Evolutionary conservation across 1,140 invertebrate genomes (phyloP), one percentile per base, ranked within the genome.

Genomic region (Sarcophaga peregrina): DNA sequence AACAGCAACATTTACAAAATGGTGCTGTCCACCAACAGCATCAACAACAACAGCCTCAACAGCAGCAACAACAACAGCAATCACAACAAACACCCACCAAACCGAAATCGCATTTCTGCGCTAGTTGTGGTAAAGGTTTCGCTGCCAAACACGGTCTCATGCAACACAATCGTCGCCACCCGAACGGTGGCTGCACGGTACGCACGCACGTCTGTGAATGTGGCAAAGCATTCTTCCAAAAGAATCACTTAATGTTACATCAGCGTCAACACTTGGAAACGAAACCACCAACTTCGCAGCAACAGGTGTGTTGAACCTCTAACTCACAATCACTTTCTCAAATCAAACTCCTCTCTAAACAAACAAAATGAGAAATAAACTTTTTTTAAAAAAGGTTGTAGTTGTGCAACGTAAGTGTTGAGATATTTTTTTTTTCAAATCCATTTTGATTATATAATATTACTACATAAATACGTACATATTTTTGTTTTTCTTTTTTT

Each of bases 201-300:
- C 93, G 95, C 90, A 96, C 94, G 83, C 96, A 94, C 88, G 94
- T 95, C 10, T 96, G 96, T 86, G 95, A 95, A 85, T 97, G 96
- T 87, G 95, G 95, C 72, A 97, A 96, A 89, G 95, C 95, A 17
- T 97, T 97, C 93, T 96, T 95, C 91, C 95, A 96, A 89, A 96
- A 96, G 90, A 96, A 96, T 90, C 95, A 96, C 87, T 89, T 96
- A 81, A 92, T 95, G 87, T 90, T 96, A 46, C 96, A 97, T 90
- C 94, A 95, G 87, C 91, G 95, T 17, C 95, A 96, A 85, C 96
- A 96, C 89, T 95, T 96, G 93, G 95, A 96, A 89, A 90, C 89
- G 74, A 90, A 90, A 86, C 89, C 89, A 85, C 85, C 92, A 93
- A 82, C 94, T 93, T 72, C 92, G 92, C 62, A 91, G 91, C 87